These are phyloP conservation scores for Copidosoma floridanum DNA, from an alignment of 1,140 invertebrate species.

Conservation along the genomic window DNA sequence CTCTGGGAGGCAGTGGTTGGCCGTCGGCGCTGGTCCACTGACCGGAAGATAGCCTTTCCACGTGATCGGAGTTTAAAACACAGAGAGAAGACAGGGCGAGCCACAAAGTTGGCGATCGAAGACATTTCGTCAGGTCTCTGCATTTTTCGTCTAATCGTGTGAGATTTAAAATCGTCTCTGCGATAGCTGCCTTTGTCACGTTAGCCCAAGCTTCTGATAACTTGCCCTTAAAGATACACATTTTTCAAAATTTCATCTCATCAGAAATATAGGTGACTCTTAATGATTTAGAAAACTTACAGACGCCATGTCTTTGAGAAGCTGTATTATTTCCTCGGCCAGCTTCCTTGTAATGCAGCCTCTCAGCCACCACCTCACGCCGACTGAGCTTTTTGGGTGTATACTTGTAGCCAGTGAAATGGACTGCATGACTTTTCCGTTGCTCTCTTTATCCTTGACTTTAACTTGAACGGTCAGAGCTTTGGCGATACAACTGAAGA, in stretches of 20 bases:
- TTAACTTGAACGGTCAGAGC: slow-evolving; percentile 84
- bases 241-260: no score
- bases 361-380: slow-evolving; percentile 80
- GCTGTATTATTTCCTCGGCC: slow-evolving; percentile 81
- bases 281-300: no score
- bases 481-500: slow-evolving; percentile 84
- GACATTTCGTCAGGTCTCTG: slow-evolving; percentile 72
- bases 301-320: slow-evolving; percentile 88
- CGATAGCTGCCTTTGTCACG: slow-evolving; percentile 87
- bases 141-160: slow-evolving; percentile 77
- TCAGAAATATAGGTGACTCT: slow-evolving; percentile 2
- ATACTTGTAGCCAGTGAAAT: slow-evolving; percentile 62
- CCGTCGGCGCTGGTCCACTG: slow-evolving; percentile 67
- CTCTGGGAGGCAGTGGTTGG: slow-evolving; percentile 64
- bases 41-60: slow-evolving; percentile 74
- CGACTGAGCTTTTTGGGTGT: slow-evolving; percentile 60
- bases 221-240: slow-evolving; percentile 76
- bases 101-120: slow-evolving; percentile 85
- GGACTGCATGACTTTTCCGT: slow-evolving; percentile 65
- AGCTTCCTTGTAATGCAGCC: slow-evolving; percentile 80
- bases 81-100: slow-evolving; percentile 89
- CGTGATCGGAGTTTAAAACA: slow-evolving; percentile 88
- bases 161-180: slow-evolving; percentile 83
- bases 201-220: slow-evolving; percentile 82
- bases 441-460: slow-evolving; percentile 69